phyloP scores from a whole-genome alignment of 2,888 invertebrate species.

The Lasioglossum morio region DNA sequence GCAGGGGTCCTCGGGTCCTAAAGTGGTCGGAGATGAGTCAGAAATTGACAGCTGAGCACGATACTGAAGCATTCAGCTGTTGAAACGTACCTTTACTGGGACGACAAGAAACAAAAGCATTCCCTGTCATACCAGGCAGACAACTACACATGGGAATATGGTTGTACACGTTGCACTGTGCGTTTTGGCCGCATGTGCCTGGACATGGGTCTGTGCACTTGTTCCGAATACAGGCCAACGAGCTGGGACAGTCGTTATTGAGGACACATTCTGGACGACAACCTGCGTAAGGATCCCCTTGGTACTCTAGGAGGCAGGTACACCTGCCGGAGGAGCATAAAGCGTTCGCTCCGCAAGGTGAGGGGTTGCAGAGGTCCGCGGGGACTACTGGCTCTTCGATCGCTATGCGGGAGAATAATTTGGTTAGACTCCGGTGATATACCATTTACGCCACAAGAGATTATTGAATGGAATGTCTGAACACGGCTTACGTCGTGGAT shows the following conservation, averaged over 20 bases:
- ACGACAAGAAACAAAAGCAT: conserved; percentile 88
- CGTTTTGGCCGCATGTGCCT: conserved; percentile 85
- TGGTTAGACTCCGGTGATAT: neutral
- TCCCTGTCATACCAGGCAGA: conserved; percentile 89
- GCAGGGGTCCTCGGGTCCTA: conserved; percentile 84
- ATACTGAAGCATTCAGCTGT: neutral
- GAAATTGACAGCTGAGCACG: conserved; percentile 81
- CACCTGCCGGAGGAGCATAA: conserved; percentile 85
- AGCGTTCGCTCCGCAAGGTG: conserved; percentile 87
- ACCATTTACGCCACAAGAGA: neutral
- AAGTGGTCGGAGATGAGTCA: neutral
- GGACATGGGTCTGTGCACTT: conserved; percentile 85
- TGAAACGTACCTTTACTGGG: conserved; percentile 85
- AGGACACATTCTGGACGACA: conserved; percentile 85
- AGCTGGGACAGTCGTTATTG: conserved; percentile 84
- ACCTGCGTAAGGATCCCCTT: conserved; percentile 85
- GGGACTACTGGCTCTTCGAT: conserved; percentile 80
- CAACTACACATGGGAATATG: conserved; percentile 87
- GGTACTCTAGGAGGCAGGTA: conserved; percentile 82
- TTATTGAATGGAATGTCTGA: neutral
- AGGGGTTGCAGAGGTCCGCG: conserved; percentile 88
- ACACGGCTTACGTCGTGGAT: conserved; percentile 72
- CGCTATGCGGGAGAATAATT: conserved; percentile 42
- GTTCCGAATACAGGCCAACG: conserved; percentile 85
- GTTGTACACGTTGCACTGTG: conserved; percentile 84